Conservation (phyloP, 2,797 vertebrate genomes). For the Zalophus californianus region DNA sequence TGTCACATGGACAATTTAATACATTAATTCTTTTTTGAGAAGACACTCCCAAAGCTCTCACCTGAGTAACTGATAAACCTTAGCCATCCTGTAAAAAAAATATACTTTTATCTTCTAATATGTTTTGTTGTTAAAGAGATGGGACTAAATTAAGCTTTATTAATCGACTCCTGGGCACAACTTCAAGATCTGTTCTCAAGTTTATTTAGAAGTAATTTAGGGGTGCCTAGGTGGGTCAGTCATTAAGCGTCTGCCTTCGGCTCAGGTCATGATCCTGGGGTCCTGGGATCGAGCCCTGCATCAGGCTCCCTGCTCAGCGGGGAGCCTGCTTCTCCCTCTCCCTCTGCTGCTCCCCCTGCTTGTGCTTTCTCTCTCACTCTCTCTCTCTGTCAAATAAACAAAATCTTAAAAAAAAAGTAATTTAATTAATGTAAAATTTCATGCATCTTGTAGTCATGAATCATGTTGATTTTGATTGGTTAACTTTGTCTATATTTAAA, state of each 20-base stretch:
- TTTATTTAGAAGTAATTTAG: conserved; percentile 58
- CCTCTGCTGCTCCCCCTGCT: too few relatives aligned
- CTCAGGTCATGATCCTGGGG: too few relatives aligned
- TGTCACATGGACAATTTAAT: neutral
- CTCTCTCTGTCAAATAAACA: too few relatives aligned
- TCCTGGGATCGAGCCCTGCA: too few relatives aligned
- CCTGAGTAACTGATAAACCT: neutral
- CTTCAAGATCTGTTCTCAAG: conserved; percentile 32
- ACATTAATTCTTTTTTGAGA: neutral
- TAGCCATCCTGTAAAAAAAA: neutral
- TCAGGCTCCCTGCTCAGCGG: too few relatives aligned
- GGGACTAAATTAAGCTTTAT: conserved; percentile 16
- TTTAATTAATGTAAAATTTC: conserved; percentile 22
- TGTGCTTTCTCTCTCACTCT: too few relatives aligned
- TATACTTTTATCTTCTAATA: neutral
- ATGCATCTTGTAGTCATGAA: neutral
- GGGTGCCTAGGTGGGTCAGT: too few relatives aligned
- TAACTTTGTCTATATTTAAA: conserved; percentile 49
- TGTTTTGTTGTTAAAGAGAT: neutral
- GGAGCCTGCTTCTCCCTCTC: too few relatives aligned
- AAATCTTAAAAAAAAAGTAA: neutral
- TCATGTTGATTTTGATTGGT: neutral
- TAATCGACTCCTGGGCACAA: neutral
- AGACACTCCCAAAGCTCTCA: conserved; percentile 23
- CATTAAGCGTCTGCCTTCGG: too few relatives aligned